Evolutionary conservation across 2,888 invertebrate genomes (phyloP), one percentile per base, ranked within the genome.

Genomic region (Morpho deidamia): DNA sequence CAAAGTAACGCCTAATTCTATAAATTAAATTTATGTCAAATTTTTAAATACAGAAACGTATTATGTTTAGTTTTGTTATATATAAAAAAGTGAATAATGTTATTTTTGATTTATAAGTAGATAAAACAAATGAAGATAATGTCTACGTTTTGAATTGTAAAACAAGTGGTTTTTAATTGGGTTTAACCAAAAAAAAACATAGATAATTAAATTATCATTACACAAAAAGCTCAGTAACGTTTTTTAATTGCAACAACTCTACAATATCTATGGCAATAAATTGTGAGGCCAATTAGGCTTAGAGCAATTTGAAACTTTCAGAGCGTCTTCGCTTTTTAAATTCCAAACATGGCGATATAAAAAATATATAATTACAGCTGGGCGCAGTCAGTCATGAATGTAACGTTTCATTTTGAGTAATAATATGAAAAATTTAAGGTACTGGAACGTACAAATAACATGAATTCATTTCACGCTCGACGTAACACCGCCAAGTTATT

Each of bases 401-500:
- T 53, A 57, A 61, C 55, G 48, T 55, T 55, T 47, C 59, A 55
- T 57, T 61, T 58, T 56, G 51, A 55, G 61, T 64, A 60, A 62
- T 60, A 60, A 67, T 56, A 61, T 64, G 61, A 67, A 68, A 67
- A 67, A 68, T 64, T 63, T 65, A 57, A 65, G 64, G 61, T 58
- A 65, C 59, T 59, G 56, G 59, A 61, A 62, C 56, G 55, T 52
- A 62, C 61, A 62, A 64, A 64, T 62, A 61, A 56, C 55, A 57
- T 60, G 81, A 72, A 78, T 80, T 74, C 57, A 79, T 82, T 84
- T 78, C 74, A 81, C 73, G 84, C 74, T 68, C 68, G 67, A 68
- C 55, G 64, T 66, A 64, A 66, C 78, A 71, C 65, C 60, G 69
- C 67, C 68, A 67, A 73, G 69, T 72, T 80, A 83, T 83, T 80